Percentiles rank a stretch among this genome's conserved stretches.
Conservation (phyloP, 2,797 vertebrate genomes). For the Pogoniulus pusillus region DNA sequence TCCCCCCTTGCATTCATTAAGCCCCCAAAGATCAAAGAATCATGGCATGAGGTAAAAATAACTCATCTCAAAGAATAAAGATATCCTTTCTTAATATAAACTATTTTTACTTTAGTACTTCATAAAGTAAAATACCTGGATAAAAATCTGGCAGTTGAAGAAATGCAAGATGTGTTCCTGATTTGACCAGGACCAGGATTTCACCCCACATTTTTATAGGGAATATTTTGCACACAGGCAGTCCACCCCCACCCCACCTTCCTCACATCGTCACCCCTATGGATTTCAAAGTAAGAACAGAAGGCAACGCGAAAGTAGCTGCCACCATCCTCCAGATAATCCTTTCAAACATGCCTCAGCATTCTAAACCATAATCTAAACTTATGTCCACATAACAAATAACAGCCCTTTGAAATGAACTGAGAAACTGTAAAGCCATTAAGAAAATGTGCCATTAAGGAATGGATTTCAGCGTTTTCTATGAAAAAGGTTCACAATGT, state of each 20-base stretch:
- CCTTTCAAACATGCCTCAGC: slow-evolving; percentile 55
- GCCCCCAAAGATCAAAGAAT: slow-evolving; percentile 19
- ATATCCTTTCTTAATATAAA: not conserved
- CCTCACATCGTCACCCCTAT: not conserved
- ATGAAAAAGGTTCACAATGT: slow-evolving; percentile 60
- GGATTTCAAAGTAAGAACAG: slow-evolving; percentile 61
- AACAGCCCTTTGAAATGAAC: slow-evolving; percentile 66
- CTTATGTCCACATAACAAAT: slow-evolving; percentile 69
- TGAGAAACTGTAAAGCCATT: slow-evolving; percentile 72
- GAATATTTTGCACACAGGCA: slow-evolving; percentile 10
- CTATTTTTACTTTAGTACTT: slow-evolving; percentile 25
- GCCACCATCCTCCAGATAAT: slow-evolving; percentile 21
- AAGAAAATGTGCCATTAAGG: slow-evolving; percentile 74
- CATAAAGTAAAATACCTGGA: slow-evolving; percentile 38
- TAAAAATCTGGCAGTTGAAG: slow-evolving; percentile 24
- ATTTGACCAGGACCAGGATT: not conserved
- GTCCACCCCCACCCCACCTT: not conserved
- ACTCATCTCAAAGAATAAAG: slow-evolving; percentile 6
- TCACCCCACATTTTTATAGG: not conserved
- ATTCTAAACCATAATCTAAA: slow-evolving; percentile 70
- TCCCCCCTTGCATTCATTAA: not conserved
- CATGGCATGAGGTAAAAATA: slow-evolving; percentile 27
- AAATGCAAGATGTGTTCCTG: not conserved
- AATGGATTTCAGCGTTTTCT: slow-evolving; percentile 59
- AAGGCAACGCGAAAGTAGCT: slow-evolving; percentile 57